Percentiles rank a stretch among this genome's conserved stretches.
Evolutionary conservation across 2,113 vertebrate species (phyloP).

Genomic region (Psettodes erumei): DNA sequence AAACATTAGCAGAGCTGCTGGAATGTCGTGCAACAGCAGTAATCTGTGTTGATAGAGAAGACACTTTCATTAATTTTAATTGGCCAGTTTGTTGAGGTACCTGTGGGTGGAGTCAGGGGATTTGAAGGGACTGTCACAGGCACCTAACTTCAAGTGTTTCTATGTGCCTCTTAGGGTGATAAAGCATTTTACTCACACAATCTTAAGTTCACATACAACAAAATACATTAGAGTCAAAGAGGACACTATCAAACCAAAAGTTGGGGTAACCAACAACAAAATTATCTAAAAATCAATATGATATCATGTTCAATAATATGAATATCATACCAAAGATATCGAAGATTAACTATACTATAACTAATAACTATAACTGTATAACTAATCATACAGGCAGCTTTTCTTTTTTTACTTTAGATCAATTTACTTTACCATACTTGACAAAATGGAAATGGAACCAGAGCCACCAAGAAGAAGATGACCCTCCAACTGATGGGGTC

Average conservation of each 20-base stretch:
- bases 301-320: neutral
- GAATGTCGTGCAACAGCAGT: slow-evolving; percentile 44
- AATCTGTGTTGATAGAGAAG: slow-evolving; percentile 52
- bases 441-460: too few species aligned
- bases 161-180: neutral
- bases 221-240: neutral
- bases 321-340: too few species aligned
- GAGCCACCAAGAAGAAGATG: too few species aligned
- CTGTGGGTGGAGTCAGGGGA: slow-evolving; percentile 6
- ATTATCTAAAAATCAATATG: neutral
- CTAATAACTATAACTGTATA: too few species aligned
- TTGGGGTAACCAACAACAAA: neutral
- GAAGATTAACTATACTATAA: too few species aligned
- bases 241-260: too few species aligned
- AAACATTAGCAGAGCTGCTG: slow-evolving; percentile 53
- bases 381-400: too few species aligned
- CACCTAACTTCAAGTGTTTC: neutral
- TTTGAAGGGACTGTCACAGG: slow-evolving; percentile 27
- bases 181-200: neutral
- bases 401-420: too few species aligned
- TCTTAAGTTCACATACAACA: too few species aligned
- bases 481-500: too few species aligned
- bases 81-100: slow-evolving; percentile 36
- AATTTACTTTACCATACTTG: too few species aligned
- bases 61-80: slow-evolving; percentile 58